Base-by-base conservation (phyloP, 2,113 vertebrate species). In the Macrotus californicus region DNA sequence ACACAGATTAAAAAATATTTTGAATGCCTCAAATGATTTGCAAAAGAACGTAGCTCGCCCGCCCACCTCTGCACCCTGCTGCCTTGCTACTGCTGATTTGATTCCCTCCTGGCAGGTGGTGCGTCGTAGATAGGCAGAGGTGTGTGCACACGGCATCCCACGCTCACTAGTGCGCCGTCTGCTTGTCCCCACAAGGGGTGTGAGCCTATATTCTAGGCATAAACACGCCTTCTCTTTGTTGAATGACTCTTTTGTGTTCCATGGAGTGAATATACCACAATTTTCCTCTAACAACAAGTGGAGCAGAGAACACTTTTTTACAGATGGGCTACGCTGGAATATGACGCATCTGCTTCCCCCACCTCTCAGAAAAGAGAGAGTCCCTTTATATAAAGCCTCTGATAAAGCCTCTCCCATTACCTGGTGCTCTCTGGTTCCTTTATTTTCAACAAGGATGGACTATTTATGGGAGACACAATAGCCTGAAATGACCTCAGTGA, bases 401-500 rank as follows among this genome's bases (percentile, higher is more conserved):
- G 50, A 69, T 26, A 70, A 61, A 48, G 41, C 6, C 31, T 43
- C 87, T 82, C 48, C 21, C 41, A 36, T 64, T 88, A 97, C 95
- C 96, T 97, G 91, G n/a, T 29, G 43, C 50, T 61, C 94, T 84
- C 87, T 34, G 82, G 52, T 50, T 73, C 87, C 59, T 89, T 67
- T 96, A 69, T 90, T 95, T 96, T 85, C 94, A 96, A 96, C 82
- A 75, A 94, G 91, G 89, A 97, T 94, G 50, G 96, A 41, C 93
- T 96, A 90, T 95, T 80, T 96, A 89, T 19, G 11, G 93, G 94
- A 82, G 95, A 95, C 64, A 94, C 95, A 96, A 97, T 94, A 82
- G 95, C 95, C 95, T 91, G 89, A 43, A 90, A 64, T 95, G 94
- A 97, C 95, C 96, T 97, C 96, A 94, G 56, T 14, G 69, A 70